Evolutionary conservation across 2,113 vertebrate genomes (phyloP), one percentile per base, ranked within the genome.

Genomic region (Kryptolebias marmoratus): DNA sequence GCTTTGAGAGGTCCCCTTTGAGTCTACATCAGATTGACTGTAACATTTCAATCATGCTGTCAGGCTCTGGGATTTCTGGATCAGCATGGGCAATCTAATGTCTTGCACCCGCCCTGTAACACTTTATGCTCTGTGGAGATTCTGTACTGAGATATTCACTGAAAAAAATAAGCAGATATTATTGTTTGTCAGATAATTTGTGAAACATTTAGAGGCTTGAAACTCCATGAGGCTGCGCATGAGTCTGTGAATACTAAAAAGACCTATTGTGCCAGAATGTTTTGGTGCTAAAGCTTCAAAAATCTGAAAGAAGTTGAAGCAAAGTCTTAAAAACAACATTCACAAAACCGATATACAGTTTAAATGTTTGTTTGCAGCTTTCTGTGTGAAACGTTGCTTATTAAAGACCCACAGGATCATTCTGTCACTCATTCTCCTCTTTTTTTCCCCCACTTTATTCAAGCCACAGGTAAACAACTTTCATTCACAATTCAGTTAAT

Each of bases 31-130:
- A 60, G 42, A 44, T 10, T 65, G 27, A 58, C 59, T 61, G 39
- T 53, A 74, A 80, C 53, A 73, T 71, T 79, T 83, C 64, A 68
- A 70, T 78, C 63, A 64, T 44, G n/a, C 12, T 66, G 39, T 7
- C 14, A 30, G 47, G 28, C 39, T 9, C 11, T 68, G n/a, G 64
- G 57, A 72, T 74, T 77, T 83, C 28, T 64, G 54, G 42, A 60
- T 49, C 39, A 75, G 66, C 22, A 22, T 12, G 56, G 39, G 32
- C 28, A 67, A 60, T 72, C 66, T 74, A 59, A 64, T 67, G 47
- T 73, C 22, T 45, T 59, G 28, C 52, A 64, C 69, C 28, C 67
- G 27, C 54, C 74, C 54, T 76, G 64, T 22, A 54, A 61, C 55
- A 59, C 18, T 28, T 42, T 59, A 13, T 70, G 14, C 10, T 49